Conservation (phyloP, 2,888 invertebrate genomes). For the Podabrus alpinus region DNA sequence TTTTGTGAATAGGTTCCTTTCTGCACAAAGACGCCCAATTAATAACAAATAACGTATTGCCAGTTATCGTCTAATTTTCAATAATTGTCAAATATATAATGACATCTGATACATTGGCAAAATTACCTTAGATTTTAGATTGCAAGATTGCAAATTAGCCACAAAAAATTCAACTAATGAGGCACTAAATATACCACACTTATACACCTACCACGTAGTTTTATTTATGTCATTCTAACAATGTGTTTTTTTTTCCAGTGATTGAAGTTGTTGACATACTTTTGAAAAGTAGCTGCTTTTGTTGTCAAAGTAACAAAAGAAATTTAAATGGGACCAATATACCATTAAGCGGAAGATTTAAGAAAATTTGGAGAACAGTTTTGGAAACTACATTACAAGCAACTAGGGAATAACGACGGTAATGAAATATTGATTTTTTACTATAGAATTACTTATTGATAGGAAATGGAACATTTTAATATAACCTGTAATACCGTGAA, state of each 20-base stretch:
- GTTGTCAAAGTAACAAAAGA: background rate
- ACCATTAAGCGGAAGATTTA: background rate
- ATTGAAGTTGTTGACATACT: background rate
- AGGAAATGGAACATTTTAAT: background rate
- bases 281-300: background rate
- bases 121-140: too few species aligned
- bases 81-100: too few species aligned
- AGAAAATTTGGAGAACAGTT: background rate
- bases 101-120: too few species aligned
- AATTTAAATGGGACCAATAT: conserved; percentile 3
- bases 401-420: background rate
- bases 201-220: background rate
- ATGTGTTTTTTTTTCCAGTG: background rate
- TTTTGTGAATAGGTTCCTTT: too few species aligned
- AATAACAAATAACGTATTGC: too few species aligned
- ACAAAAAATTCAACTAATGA: too few species aligned
- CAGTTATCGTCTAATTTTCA: too few species aligned
- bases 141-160: too few species aligned
- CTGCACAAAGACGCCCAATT: too few species aligned
- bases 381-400: background rate
- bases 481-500: too few species aligned
- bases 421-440: background rate
- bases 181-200: too few species aligned
- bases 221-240: background rate
- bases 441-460: background rate